These are phyloP conservation scores for Eptesicus fuscus DNA, from an alignment of 2,113 vertebrate species.

Conservation along the genomic window DNA sequence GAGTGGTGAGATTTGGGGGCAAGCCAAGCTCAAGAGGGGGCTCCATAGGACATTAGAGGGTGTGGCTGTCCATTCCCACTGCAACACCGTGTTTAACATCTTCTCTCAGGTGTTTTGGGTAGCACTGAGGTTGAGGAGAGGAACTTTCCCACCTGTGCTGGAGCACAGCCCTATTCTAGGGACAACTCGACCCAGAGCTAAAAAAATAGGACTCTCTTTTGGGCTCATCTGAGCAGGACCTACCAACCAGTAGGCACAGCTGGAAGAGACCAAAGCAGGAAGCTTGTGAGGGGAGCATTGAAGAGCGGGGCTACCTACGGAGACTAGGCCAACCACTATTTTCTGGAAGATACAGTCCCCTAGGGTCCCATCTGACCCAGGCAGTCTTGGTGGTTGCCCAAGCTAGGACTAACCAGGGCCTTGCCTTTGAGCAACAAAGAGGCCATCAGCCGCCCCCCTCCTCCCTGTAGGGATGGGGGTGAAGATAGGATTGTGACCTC, in stretches of 20 bases:
- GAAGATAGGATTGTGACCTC: not conserved
- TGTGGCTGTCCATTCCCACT: fast-evolving
- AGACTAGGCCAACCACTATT: not conserved
- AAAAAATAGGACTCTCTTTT: not conserved
- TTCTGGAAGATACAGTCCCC: not conserved
- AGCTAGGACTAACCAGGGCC: not conserved
- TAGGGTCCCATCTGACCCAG: too few relatives aligned
- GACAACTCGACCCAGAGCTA: not conserved
- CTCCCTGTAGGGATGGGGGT: not conserved
- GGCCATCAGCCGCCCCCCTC: too few relatives aligned
- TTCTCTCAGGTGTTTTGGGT: not conserved
- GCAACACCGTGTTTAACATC: fast-evolving
- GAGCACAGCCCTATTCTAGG: not conserved
- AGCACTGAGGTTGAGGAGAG: not conserved
- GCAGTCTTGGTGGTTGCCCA: not conserved
- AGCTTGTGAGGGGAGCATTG: not conserved
- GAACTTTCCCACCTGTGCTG: not conserved
- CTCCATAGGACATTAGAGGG: fast-evolving
- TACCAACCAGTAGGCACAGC: not conserved
- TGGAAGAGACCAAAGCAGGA: not conserved
- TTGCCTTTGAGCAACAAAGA: not conserved
- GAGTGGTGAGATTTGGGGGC: too few relatives aligned
- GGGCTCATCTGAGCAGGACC: too few relatives aligned
- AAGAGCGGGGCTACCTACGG: too few relatives aligned
- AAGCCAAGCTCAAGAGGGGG: not conserved